A percentile compares a stretch with the other conserved stretches of the same genome.
phyloP scores from a whole-genome alignment of 2,888 invertebrate species.

The Meloe dianella region DNA sequence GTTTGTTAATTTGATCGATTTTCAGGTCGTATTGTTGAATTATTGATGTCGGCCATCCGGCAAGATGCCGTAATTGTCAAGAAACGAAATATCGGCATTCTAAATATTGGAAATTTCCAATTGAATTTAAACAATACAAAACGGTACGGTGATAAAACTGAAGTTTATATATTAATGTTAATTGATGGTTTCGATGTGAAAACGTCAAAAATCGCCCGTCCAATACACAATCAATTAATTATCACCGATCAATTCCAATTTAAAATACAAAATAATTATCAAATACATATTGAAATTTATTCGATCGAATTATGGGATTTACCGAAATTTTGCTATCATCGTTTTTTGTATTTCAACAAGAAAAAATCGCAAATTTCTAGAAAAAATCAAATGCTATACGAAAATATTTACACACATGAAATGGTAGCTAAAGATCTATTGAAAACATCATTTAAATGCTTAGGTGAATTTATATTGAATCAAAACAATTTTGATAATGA shows the following conservation, averaged over 20 bases:
- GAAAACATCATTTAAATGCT: conserved; percentile 39
- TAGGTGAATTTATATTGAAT: conserved; percentile 34
- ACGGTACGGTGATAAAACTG: conserved; percentile 9
- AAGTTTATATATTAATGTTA: conserved; percentile 16
- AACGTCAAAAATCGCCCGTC: conserved; percentile 17
- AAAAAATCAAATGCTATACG: conserved; percentile 36
- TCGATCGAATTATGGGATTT: conserved; percentile 9
- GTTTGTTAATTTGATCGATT: background rate
- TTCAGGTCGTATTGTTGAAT: background rate
- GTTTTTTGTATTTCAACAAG: background rate
- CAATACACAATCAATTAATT: background rate
- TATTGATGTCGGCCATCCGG: conserved; percentile 1
- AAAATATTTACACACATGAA: conserved; percentile 40
- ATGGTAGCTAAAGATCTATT: conserved; percentile 37
- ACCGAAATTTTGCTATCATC: background rate
- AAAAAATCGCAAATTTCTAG: background rate
- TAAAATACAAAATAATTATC: background rate
- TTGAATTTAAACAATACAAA: background rate
- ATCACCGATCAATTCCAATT: conserved; percentile 4
- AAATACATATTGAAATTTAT: background rate
- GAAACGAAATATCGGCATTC: conserved; percentile 9
- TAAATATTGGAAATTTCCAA: conserved; percentile 8
- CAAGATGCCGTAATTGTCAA: background rate
- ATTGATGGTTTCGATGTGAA: conserved; percentile 15
- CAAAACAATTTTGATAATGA: conserved; percentile 26